Evolutionary conservation across 2,113 vertebrate species (phyloP), one percentile per base, ranked within the genome.

Genomic region (Oreochromis aureus): DNA sequence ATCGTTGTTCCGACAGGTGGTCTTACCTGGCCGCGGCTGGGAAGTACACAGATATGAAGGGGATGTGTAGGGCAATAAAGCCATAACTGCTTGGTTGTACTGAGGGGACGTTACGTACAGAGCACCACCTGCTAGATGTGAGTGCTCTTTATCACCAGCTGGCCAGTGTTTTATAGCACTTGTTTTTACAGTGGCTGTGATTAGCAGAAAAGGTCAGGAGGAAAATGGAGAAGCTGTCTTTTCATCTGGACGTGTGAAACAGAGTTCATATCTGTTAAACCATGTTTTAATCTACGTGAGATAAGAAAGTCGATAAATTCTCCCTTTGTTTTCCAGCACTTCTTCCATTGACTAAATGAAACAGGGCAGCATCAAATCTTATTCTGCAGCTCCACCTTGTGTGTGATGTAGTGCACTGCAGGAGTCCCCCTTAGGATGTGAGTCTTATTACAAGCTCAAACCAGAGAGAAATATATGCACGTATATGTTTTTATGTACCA

Each of bases 31-130:
- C 90, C 61, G 63, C 22, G 89, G 83, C 94, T 88, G 91, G 87
- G 92, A 89, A 90, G 89, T 85, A 86, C 87, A 86, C 88, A 93
- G 94, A 94, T 94, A 93, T 94, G 92, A 95, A 95, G 90, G 93
- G 91, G 94, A 95, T 96, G 95, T 94, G 92, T 41, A 16, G 87
- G 89, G 94, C 91, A 95, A 96, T 96, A 96, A 96, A 97, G 91
- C 94, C 92, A 96, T 96, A 96, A 96, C 93, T 87, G 88, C 88
- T 92, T 91, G 89, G 85, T 56, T 89, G 89, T 94, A 95, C 94
- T 92, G 89, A 89, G 88, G 92, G 90, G 88, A 94, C 92, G 90
- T 95, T 95, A 93, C 89, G 87, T 85, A 83, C 85, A 81, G 84
- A 93, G 89, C 92, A 95, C 88, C 95, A 96, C 95, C 96, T 96